These are phyloP conservation scores for Erebia epiphron DNA, from an alignment of 2,888 invertebrate genomes.

Conservation along the genomic window DNA sequence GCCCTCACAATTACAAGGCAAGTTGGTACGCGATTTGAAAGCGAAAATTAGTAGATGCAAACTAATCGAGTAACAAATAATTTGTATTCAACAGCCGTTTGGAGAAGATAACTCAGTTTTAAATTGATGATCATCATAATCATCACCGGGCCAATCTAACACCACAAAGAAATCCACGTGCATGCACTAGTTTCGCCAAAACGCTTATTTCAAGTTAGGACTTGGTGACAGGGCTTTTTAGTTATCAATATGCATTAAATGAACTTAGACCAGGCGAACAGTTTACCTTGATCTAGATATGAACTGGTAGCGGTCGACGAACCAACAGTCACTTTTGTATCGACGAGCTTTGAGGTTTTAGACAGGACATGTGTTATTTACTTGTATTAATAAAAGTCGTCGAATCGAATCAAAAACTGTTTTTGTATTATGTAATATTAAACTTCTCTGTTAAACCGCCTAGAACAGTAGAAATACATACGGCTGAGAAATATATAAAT, in stretches of 20 bases:
- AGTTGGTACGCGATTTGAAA: no score
- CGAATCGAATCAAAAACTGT: neutral
- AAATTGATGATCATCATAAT: no score
- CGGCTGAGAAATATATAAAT: no score
- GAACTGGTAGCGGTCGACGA: constrained; percentile 29
- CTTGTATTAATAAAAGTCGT: no score
- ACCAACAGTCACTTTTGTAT: constrained; percentile 35
- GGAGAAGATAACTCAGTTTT: no score
- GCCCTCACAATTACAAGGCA: no score
- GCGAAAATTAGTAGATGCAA: no score
- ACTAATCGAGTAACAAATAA: no score
- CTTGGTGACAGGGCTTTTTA: constrained; percentile 12
- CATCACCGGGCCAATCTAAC: neutral
- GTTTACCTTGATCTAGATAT: constrained; percentile 43
- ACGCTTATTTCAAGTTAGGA: neutral
- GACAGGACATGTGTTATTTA: constrained; percentile 28
- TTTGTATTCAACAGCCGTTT: no score
- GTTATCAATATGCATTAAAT: constrained; percentile 25
- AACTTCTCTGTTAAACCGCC: no score
- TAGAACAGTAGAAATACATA: no score
- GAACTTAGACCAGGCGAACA: constrained; percentile 29
- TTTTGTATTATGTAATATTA: no score
- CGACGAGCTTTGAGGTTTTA: constrained; percentile 30
- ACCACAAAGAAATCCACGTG: neutral
- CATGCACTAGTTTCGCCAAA: neutral